These are phyloP conservation scores for Mionectes macconnelli DNA, from an alignment of 2,113 vertebrate species.

Conservation along the genomic window DNA sequence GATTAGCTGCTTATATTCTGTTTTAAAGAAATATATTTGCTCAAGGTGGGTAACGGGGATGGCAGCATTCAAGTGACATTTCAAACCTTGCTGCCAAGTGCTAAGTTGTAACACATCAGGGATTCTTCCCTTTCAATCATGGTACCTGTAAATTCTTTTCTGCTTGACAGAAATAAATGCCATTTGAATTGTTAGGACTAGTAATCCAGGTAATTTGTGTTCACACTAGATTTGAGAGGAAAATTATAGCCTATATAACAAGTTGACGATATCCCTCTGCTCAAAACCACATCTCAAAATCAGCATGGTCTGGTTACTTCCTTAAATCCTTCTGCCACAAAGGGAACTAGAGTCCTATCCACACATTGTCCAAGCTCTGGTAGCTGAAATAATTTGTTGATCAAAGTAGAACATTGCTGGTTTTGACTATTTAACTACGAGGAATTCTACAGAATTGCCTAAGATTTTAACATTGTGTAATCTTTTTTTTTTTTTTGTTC, in stretches of 20 bases:
- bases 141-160: neutral
- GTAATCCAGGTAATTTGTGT: neutral
- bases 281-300: neutral
- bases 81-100: neutral
- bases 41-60: neutral
- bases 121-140: neutral
- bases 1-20: neutral
- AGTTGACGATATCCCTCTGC: neutral
- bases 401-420: neutral
- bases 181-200: neutral
- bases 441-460: neutral
- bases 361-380: neutral
- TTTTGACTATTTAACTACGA: neutral
- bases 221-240: neutral
- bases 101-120: neutral
- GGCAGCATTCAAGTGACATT: neutral
- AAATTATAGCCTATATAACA: neutral
- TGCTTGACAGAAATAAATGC: neutral
- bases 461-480: neutral
- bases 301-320: neutral
- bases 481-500: neutral
- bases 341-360: neutral
- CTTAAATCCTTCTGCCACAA: neutral
- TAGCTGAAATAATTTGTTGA: neutral
- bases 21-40: neutral